Base-by-base conservation (phyloP, 2,113 vertebrate genomes). In the Sterna hirundo region DNA sequence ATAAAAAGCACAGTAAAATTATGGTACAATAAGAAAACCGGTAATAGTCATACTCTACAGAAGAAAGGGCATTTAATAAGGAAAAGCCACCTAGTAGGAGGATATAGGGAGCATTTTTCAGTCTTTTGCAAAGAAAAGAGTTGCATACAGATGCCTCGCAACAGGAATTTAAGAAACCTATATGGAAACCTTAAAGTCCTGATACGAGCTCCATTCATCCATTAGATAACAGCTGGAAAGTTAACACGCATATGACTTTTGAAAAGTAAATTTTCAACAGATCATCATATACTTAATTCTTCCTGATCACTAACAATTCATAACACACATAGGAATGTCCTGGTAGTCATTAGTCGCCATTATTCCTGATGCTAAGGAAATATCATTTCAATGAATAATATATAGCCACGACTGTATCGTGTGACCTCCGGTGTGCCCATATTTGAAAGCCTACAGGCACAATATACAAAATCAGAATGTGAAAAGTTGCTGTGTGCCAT, bases 371-470 rank as follows among this genome's bases (percentile, higher is more conserved):
- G 20, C 6, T 83, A 83, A 90, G 3, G 4, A 62, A 86, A 46
- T 18, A 38, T 1, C 18, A 49, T 13, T 80, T 85, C 9, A 70
- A 13, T 14, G 8, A 88, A 54, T 15, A n/a, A 32, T 36, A 40
- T 2, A 38, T 4, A 34, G 2, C 4, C 29, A 52, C 0, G 1
- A 38, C 9, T 29, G 4, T 8, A 30, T 5, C 0, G 1, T 20
- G 4, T 11, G 19, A 29, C 34, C 10, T 55, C 18, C 1, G 1
- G 9, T 21, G 27, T 22, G 29, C 15, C 17, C 4, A 1, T 11
- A 49, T 60, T 60, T 65, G 27, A 80, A 77, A 68, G 52, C 27
- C 23, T 44, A 65, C 23, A 69, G 23, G 15, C 6, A 83, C 38
- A 91, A n/a, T 1, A 2, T 11, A 46, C 4, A 64, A 51, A 75